Percentiles rank a stretch among this genome's conserved stretches.
Evolutionary conservation across 2,113 vertebrate species (phyloP).

Genomic region (Ivindomyrus marchei): DNA sequence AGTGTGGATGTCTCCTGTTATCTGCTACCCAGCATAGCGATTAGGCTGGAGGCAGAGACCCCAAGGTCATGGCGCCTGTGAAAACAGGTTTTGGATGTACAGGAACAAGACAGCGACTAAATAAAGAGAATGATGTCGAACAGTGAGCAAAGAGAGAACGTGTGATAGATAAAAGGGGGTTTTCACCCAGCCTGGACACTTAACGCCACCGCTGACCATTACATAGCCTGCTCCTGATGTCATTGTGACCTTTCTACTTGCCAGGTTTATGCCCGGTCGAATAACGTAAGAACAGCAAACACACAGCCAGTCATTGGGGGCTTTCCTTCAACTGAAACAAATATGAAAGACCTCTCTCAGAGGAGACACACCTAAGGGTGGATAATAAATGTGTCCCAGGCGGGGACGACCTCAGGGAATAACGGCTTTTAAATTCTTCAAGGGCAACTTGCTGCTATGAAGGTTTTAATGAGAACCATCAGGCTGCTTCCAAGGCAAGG

Average conservation of each 20-base stretch:
- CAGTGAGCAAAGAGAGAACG: not conserved
- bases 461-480: not conserved
- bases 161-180: not conserved
- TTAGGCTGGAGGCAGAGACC: not conserved
- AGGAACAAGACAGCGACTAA: constrained; percentile 54
- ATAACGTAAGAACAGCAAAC: not conserved
- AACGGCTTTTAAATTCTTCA: not conserved
- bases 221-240: not conserved
- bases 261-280: not conserved
- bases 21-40: not conserved
- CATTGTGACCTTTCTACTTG: not conserved
- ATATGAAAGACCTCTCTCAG: constrained; percentile 3
- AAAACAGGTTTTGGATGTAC: constrained; percentile 48
- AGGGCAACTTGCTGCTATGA: not conserved
- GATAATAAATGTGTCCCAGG: not conserved
- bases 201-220: not conserved
- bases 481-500: not conserved
- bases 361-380: not conserved
- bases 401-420: not conserved
- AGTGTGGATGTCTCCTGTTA: not conserved
- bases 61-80: constrained; percentile 41
- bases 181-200: not conserved
- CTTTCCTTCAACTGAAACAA: constrained; percentile 4
- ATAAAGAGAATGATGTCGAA: constrained; percentile 41
- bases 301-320: not conserved